Base-by-base conservation (phyloP, 1,140 invertebrate species). In the Eueides isabella region DNA sequence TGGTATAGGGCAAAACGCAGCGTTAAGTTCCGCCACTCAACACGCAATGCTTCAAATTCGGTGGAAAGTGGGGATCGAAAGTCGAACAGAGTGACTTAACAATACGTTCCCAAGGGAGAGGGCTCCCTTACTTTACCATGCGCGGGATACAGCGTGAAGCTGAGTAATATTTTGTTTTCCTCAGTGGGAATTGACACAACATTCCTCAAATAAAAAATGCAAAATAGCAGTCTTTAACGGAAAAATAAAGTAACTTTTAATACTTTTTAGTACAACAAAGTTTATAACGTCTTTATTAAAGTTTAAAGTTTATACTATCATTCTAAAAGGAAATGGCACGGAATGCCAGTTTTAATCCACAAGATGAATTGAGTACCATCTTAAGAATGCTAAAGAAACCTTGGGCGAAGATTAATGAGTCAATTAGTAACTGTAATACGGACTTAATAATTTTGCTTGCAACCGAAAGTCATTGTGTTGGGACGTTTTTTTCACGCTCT, bases 331-430 rank as follows among this genome's bases (percentile, higher is more conserved):
- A 55, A 55, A 55, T 55, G 48, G 48, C 26, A 11, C 19, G 23
- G 48, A 55, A 55, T 55, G 48, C 48, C 48, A 55, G 48, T 55
- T 55, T 55, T 55, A 55, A 55, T 55, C 48, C 48, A 6, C 48
- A 55, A 55, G 48, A 55, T 55, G 23, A 55, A 55, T 55, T 55
- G 48, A 55, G 19, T 55, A 55, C 48, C 48, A 55, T 55, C 48
- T 55, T 55, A 55, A 55, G 48, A 55, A 55, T 55, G 48, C 48
- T 26, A 26, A 55, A 55, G 48, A 55, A 55, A 55, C 48, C 48
- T 55, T 55, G 48, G 23, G 9, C 7, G 19, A 55, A 55, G 48
- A 55, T 55, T 55, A 55, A 55, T 55, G 48, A 26, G 48, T 55
- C 19, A 55, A 55, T 55, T 23, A 55, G 48, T 55, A 19, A 55